These are phyloP conservation scores for Rutpela maculata DNA, from an alignment of 2,888 invertebrate genomes.

Conservation along the genomic window DNA sequence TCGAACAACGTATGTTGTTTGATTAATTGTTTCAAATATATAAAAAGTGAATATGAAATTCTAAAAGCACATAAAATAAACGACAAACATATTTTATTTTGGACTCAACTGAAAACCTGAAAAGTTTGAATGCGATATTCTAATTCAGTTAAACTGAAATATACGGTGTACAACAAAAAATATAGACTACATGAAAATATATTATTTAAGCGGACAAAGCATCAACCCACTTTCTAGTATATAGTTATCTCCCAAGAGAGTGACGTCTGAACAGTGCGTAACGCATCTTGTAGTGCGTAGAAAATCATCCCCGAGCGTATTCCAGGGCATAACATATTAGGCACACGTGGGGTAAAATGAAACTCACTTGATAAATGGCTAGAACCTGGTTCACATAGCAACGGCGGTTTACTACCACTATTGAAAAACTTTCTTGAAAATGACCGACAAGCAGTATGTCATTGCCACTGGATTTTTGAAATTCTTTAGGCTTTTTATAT, in stretches of 20 bases:
- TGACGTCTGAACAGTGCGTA: slow-evolving; percentile 48
- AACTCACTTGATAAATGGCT: slow-evolving; percentile 67
- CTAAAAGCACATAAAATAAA: no score
- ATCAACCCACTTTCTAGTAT: slow-evolving; percentile 36
- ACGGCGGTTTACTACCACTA: slow-evolving; percentile 49
- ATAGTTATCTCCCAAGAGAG: slow-evolving; percentile 42
- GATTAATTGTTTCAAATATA: no score
- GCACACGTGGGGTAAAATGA: slow-evolving; percentile 67
- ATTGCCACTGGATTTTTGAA: slow-evolving; percentile 35
- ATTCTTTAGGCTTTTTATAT: slow-evolving; percentile 41
- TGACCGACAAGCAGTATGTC: slow-evolving; percentile 37
- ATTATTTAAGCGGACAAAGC: slow-evolving; percentile 23
- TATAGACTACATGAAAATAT: slow-evolving; percentile 16
- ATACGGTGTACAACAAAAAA: slow-evolving; percentile 10
- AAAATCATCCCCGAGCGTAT: slow-evolving; percentile 56
- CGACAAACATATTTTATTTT: background rate
- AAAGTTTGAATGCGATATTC: background rate
- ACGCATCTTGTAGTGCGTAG: slow-evolving; percentile 60
- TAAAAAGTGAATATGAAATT: no score
- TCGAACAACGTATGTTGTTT: no score
- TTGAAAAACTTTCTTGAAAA: slow-evolving; percentile 38
- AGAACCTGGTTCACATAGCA: slow-evolving; percentile 67
- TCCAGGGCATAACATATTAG: slow-evolving; percentile 64
- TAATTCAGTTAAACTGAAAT: background rate
- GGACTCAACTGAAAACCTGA: background rate